Evolutionary conservation across 2,797 vertebrate genomes (phyloP).

Genomic region (Melanotaenia trifasciata): DNA sequence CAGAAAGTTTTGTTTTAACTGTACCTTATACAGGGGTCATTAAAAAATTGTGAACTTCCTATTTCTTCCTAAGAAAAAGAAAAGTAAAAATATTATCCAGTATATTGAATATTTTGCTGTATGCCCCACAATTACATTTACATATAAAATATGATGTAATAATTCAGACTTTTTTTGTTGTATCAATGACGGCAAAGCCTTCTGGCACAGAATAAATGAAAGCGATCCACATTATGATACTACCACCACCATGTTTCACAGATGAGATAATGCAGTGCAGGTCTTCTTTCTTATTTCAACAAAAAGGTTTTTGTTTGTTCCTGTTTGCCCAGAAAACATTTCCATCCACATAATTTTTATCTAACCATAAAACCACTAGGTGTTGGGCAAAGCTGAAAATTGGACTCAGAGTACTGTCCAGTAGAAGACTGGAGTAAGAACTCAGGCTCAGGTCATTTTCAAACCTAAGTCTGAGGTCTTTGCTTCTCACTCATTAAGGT

Average conservation of each 20-base stretch:
- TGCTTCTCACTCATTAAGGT: no score
- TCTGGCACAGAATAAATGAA: neutral
- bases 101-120: neutral
- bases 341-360: neutral
- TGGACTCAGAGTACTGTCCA: no score
- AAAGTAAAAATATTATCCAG: no score
- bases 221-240: neutral
- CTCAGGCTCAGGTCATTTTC: no score
- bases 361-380: no score
- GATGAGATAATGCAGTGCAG: neutral
- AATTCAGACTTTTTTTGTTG: neutral
- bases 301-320: neutral
- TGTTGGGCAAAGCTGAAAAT: no score
- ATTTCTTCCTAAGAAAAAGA: neutral
- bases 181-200: neutral
- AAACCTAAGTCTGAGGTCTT: no score
- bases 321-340: neutral
- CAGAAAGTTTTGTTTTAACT: neutral
- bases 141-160: neutral
- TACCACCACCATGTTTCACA: neutral
- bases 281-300: neutral
- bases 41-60: neutral
- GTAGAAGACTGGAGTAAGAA: no score
- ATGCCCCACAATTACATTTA: neutral
- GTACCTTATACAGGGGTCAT: neutral